Conservation (phyloP, 2,888 invertebrate genomes). For the Drosophila limbata region DNA sequence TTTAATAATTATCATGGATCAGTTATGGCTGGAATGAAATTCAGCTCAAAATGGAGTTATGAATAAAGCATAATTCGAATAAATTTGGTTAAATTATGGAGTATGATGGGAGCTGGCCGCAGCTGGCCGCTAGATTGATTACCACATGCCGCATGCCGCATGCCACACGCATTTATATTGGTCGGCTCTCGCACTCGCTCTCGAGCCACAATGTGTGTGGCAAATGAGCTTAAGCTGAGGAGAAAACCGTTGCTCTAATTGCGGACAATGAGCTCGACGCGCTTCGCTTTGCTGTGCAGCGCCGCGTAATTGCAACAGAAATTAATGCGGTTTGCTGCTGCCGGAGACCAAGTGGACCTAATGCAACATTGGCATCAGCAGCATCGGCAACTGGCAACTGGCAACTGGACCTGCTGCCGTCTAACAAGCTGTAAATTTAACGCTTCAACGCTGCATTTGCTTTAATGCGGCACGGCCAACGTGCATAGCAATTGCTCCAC, state of each 20-base stretch:
- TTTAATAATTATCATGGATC: slow-evolving; percentile 31
- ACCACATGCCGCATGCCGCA: slow-evolving; percentile 44
- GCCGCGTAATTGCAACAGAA: slow-evolving; percentile 75
- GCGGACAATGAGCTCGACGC: slow-evolving; percentile 67
- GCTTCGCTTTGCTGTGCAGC: slow-evolving; percentile 59
- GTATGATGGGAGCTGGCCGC: not conserved
- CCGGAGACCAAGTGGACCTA: slow-evolving; percentile 41
- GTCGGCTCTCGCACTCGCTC: slow-evolving; percentile 15
- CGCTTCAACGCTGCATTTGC: slow-evolving; percentile 77
- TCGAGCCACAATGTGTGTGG: slow-evolving; percentile 69
- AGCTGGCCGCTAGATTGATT: slow-evolving; percentile 51
- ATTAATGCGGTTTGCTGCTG: slow-evolving; percentile 52
- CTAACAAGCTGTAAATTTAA: slow-evolving; percentile 82
- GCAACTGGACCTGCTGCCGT: slow-evolving; percentile 62
- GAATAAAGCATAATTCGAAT: slow-evolving; percentile 54
- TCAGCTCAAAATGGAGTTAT: slow-evolving; percentile 34
- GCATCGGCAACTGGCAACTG: not conserved
- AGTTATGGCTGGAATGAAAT: slow-evolving; percentile 14
- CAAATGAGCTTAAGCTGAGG: slow-evolving; percentile 70
- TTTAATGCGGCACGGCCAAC: slow-evolving; percentile 62
- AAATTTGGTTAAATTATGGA: slow-evolving; percentile 55
- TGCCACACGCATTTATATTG: slow-evolving; percentile 35
- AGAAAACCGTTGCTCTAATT: slow-evolving; percentile 79
- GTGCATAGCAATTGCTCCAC: slow-evolving; percentile 77
- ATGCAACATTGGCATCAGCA: slow-evolving; percentile 22